Conservation (phyloP, 2,888 invertebrate genomes). For the Synanthedon andrenaeformis region DNA sequence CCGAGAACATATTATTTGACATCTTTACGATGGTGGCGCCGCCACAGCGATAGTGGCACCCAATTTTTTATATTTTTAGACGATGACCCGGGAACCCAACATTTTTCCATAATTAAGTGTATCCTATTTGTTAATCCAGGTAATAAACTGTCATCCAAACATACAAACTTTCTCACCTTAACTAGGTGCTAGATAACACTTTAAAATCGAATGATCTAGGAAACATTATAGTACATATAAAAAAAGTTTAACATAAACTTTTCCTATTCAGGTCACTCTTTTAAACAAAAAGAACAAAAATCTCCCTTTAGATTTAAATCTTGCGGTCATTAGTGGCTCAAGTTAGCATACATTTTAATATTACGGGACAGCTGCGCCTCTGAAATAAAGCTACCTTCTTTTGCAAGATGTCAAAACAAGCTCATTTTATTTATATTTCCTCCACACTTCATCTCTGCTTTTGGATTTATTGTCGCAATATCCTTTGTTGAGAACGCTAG, state of each 20-base stretch:
- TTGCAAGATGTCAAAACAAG: slow-evolving; percentile 42
- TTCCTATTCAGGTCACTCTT: slow-evolving; percentile 39
- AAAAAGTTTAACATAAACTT: slow-evolving; percentile 30
- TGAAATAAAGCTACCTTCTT: slow-evolving; percentile 21
- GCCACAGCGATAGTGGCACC: too few species aligned
- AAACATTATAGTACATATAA: slow-evolving; percentile 8
- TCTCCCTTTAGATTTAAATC: slow-evolving; percentile 43
- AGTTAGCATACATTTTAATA: slow-evolving; percentile 60
- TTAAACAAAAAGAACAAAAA: slow-evolving; percentile 25
- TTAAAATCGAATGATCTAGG: too few species aligned
- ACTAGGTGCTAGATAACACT: too few species aligned
- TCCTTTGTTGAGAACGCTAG: slow-evolving; percentile 26
- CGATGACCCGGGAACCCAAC: too few species aligned
- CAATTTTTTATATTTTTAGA: too few species aligned
- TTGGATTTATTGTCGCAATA: slow-evolving; percentile 50
- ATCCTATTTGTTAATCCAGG: too few species aligned
- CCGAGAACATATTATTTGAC: too few species aligned
- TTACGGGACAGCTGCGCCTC: slow-evolving; percentile 39
- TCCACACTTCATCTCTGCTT: slow-evolving; percentile 23
- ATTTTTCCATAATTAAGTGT: too few species aligned
- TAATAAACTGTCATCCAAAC: too few species aligned
- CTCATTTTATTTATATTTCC: slow-evolving; percentile 43
- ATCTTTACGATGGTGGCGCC: too few species aligned
- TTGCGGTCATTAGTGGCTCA: slow-evolving; percentile 48
- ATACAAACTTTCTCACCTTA: too few species aligned